Evolutionary conservation across 1,140 invertebrate genomes (phyloP).

Genomic region (Chrysomallon squamiferum): DNA sequence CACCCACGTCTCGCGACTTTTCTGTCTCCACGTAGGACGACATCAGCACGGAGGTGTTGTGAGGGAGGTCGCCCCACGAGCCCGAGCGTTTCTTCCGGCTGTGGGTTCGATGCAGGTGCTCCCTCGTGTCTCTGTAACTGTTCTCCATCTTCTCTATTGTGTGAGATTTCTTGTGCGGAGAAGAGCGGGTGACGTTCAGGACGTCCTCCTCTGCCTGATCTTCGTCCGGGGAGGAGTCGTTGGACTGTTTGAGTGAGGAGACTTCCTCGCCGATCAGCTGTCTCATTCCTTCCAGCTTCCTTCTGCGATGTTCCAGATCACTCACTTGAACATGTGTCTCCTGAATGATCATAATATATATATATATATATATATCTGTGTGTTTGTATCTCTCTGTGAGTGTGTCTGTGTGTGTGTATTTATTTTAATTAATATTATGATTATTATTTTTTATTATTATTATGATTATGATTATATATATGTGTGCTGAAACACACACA

Average conservation of each 20-base stretch:
- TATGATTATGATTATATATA: too few relatives aligned
- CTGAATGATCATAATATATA: too few relatives aligned
- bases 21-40: neutral
- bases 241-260: constrained; percentile 5
- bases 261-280: constrained; percentile 80
- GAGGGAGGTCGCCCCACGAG: constrained; percentile 33
- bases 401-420: too few relatives aligned
- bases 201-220: constrained; percentile 14
- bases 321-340: constrained; percentile 17
- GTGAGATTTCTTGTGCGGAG: constrained; percentile 18
- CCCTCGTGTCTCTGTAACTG: constrained; percentile 5
- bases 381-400: too few relatives aligned
- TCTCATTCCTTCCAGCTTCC: constrained; percentile 80
- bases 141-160: constrained; percentile 39
- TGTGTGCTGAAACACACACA: too few relatives aligned
- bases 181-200: neutral
- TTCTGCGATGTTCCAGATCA: constrained; percentile 67
- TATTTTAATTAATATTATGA: too few relatives aligned
- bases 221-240: constrained; percentile 19
- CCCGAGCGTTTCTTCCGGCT: constrained; percentile 25
- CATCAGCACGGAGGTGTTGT: constrained; percentile 11
- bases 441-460: too few relatives aligned
- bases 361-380: too few relatives aligned
- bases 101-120: constrained; percentile 15
- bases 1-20: neutral